A percentile compares a stretch with the other conserved stretches of the same genome.
These are phyloP conservation scores for Gorsachius magnificus DNA, from an alignment of 2,797 vertebrate species.

Conservation along the genomic window DNA sequence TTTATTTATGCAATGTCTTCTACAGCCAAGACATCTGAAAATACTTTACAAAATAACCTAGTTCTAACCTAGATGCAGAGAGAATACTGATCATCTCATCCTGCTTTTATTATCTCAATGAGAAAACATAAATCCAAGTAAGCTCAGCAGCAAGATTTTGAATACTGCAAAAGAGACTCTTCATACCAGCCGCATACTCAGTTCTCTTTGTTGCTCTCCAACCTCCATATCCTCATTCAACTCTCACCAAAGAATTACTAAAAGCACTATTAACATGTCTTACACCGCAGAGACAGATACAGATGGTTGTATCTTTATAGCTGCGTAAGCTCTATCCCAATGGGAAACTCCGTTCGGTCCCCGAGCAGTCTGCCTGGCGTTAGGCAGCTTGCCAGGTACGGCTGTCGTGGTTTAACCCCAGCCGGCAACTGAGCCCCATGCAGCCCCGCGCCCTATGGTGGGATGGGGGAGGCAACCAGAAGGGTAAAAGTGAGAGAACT, in stretches of 20 bases:
- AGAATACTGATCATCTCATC: conserved; percentile 59
- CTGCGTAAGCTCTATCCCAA: neutral
- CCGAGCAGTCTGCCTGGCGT: neutral
- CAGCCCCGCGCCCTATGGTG: too few species aligned
- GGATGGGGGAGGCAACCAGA: too few species aligned
- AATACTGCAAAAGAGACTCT: conserved; percentile 1
- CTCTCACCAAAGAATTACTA: conserved; percentile 3
- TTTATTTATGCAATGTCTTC: conserved; percentile 53
- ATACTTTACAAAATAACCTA: conserved; percentile 53
- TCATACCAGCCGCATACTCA: neutral
- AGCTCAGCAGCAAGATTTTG: neutral
- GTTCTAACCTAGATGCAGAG: conserved; percentile 25
- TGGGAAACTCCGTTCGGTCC: rapidly evolving
- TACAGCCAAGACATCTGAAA: conserved; percentile 46
- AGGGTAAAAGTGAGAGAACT: too few species aligned
- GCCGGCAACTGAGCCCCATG: too few species aligned
- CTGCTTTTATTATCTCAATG: conserved; percentile 38
- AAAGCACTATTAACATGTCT: neutral
- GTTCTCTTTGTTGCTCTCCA: neutral
- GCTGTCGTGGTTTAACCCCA: too few species aligned
- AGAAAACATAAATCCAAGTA: conserved; percentile 34
- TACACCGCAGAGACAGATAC: neutral
- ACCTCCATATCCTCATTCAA: neutral
- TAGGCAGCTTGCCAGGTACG: neutral
- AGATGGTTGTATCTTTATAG: neutral